phyloP scores from a whole-genome alignment of 2,113 vertebrate genomes.

The Heterochromis multidens region DNA sequence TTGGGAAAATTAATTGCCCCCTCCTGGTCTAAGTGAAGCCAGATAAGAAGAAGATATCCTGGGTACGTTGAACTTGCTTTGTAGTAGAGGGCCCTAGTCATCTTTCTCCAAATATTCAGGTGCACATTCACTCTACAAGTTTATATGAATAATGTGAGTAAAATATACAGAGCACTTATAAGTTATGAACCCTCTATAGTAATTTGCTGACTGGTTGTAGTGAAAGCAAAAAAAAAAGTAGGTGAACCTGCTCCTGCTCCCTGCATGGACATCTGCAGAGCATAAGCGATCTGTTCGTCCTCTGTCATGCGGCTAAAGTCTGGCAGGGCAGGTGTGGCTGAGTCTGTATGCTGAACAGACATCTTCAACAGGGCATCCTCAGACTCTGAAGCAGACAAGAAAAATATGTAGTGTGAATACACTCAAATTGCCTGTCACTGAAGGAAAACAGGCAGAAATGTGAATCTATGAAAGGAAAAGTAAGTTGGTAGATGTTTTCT shows the following conservation, averaged over 20 bases:
- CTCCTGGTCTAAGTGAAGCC: no score
- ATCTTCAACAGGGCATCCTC: constrained; percentile 93
- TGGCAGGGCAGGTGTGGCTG: constrained; percentile 80
- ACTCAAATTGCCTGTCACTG: not conserved
- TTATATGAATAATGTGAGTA: not conserved
- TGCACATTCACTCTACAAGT: not conserved
- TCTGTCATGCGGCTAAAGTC: constrained; percentile 97
- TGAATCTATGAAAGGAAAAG: not conserved
- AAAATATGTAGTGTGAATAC: not conserved
- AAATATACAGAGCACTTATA: not conserved
- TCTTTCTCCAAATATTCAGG: not conserved
- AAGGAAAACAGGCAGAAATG: not conserved
- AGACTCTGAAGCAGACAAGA: constrained; percentile 75
- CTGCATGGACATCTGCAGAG: constrained; percentile 94
- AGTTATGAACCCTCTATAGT: not conserved
- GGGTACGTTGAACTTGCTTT: no score
- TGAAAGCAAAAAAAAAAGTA: not conserved
- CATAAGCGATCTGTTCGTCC: constrained; percentile 96
- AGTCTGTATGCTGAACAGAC: constrained; percentile 87
- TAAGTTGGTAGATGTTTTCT: not conserved
- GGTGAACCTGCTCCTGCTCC: constrained; percentile 78
- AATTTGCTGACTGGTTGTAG: not conserved
- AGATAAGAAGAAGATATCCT: no score
- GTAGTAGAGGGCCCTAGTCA: not conserved
- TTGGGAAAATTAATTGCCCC: no score